A percentile compares a stretch with the other conserved stretches of the same genome.
Evolutionary conservation across 1,140 invertebrate genomes (phyloP).

Genomic region (Ladona fulva): DNA sequence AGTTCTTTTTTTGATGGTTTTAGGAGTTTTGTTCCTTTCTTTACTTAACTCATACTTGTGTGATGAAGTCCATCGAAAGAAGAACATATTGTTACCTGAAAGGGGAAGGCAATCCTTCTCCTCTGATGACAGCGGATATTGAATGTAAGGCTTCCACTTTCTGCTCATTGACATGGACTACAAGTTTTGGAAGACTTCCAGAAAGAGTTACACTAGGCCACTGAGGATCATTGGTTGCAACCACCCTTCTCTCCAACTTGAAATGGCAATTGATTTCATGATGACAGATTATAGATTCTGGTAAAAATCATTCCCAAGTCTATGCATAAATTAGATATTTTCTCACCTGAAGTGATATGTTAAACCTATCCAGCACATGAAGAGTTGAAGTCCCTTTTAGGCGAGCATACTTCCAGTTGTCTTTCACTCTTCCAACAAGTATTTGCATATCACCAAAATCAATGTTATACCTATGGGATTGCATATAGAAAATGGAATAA

Average conservation of each 20-base stretch:
- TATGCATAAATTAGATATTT: neutral
- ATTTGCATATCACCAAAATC: conserved; percentile 27
- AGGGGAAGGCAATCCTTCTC: conserved; percentile 38
- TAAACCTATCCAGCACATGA: conserved; percentile 85
- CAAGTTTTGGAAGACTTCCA: conserved; percentile 74
- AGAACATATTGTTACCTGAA: conserved; percentile 25
- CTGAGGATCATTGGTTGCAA: conserved; percentile 72
- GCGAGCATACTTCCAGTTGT: conserved; percentile 83
- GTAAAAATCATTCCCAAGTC: neutral
- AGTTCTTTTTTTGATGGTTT: too few relatives aligned
- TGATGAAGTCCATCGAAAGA: too few relatives aligned
- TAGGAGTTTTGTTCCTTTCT: too few relatives aligned
- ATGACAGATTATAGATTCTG: neutral
- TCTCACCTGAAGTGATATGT: conserved; percentile 65
- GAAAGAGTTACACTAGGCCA: conserved; percentile 74
- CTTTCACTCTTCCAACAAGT: conserved; percentile 72
- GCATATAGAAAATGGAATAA: conserved; percentile 11
- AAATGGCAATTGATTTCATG: neutral
- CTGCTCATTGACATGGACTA: conserved; percentile 82
- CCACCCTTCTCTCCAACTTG: conserved; percentile 66
- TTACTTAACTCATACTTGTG: too few relatives aligned
- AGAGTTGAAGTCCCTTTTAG: conserved; percentile 69
- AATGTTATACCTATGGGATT: conserved; percentile 45
- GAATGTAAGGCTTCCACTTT: conserved; percentile 60
- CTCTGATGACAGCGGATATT: conserved; percentile 38